A percentile compares a stretch with the other conserved stretches of the same genome.
Conservation (phyloP, 2,888 invertebrate genomes). For the Lepetodrilus schrolli region DNA sequence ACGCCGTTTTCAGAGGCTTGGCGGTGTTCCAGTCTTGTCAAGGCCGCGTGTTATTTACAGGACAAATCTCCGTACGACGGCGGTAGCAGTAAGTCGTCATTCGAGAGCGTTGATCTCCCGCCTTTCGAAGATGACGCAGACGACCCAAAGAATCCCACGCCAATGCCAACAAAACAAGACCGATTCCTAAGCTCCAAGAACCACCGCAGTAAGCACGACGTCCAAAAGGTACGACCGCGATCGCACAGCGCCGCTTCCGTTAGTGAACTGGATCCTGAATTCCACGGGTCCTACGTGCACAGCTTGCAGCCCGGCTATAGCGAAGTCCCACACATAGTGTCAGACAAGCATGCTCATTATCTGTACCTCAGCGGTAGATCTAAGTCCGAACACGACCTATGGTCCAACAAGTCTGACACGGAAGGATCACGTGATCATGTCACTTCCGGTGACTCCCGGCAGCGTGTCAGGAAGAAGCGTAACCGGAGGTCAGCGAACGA, state of each 20-base stretch:
- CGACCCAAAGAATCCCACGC: slow-evolving; percentile 18
- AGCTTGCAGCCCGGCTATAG: slow-evolving; percentile 27
- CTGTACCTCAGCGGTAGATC: slow-evolving; percentile 23
- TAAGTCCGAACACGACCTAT: slow-evolving; percentile 26
- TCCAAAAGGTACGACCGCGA: slow-evolving; percentile 16
- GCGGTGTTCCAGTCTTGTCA: background rate
- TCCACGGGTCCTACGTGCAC: background rate
- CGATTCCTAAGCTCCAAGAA: background rate
- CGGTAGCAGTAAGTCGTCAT: slow-evolving; percentile 22
- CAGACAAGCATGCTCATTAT: slow-evolving; percentile 14
- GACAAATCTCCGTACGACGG: background rate
- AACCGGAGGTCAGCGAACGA: slow-evolving; percentile 27
- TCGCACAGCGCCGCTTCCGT: slow-evolving; percentile 17
- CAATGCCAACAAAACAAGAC: slow-evolving; percentile 19
- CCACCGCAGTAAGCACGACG: background rate
- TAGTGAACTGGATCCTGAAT: background rate
- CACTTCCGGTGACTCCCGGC: background rate
- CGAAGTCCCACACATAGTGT: slow-evolving; percentile 24
- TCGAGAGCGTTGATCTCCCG: slow-evolving; percentile 31
- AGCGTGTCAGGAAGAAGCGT: slow-evolving; percentile 30
- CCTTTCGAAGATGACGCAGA: background rate
- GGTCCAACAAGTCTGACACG: slow-evolving; percentile 29
- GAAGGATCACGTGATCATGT: background rate
- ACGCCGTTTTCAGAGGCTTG: background rate
- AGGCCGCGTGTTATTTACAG: background rate